These are phyloP conservation scores for Botia kubotai DNA, from an alignment of 2,797 vertebrate genomes.

Conservation along the genomic window DNA sequence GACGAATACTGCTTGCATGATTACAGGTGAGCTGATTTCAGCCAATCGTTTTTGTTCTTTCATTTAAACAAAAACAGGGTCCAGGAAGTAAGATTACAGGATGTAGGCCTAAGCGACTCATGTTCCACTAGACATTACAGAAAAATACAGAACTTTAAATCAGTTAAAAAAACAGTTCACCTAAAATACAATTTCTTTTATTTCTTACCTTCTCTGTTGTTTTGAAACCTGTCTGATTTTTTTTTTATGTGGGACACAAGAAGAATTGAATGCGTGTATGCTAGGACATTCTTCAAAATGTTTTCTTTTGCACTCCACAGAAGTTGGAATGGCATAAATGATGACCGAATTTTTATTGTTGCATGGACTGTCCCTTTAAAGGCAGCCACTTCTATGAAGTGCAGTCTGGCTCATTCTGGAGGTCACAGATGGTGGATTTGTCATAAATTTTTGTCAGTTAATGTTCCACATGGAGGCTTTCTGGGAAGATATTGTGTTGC, in stretches of 20 bases:
- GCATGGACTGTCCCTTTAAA: constrained; percentile 14
- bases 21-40: constrained; percentile 89
- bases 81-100: background rate
- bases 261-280: background rate
- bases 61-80: background rate
- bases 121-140: background rate
- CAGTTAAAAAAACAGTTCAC: background rate
- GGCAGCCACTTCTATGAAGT: constrained; percentile 20
- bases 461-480: constrained; percentile 69
- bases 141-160: background rate
- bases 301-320: background rate
- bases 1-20: constrained; percentile 94
- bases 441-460: constrained; percentile 68
- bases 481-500: constrained; percentile 57
- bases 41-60: background rate
- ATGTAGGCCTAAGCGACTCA: background rate
- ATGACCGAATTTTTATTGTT: background rate
- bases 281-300: background rate
- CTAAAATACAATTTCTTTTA: background rate
- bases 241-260: constrained; percentile 6
- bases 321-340: background rate
- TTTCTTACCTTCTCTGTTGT: background rate
- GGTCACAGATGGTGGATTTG: constrained; percentile 66
- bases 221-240: background rate
- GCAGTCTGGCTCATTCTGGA: constrained; percentile 23